These are phyloP conservation scores for Cottus gobio DNA, from an alignment of 2,113 vertebrate species.

Conservation along the genomic window DNA sequence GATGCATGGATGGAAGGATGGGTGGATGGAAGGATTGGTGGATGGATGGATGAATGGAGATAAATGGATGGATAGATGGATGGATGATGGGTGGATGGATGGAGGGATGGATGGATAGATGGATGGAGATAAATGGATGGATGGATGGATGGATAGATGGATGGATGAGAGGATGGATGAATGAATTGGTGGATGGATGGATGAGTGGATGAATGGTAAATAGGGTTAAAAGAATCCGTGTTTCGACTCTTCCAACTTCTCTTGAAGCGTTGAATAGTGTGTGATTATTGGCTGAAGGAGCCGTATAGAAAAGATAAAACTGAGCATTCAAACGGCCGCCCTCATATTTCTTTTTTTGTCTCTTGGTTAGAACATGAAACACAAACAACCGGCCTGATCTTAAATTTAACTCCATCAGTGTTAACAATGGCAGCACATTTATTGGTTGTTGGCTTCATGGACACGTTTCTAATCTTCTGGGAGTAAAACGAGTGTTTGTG, in stretches of 20 bases:
- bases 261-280: not conserved
- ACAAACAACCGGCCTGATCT: conserved; percentile 5
- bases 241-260: too few species aligned
- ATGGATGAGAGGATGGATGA: not conserved
- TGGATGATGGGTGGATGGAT: not conserved
- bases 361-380: conserved; percentile 9
- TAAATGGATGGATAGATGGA: not conserved
- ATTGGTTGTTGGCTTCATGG: not conserved
- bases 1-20: too few species aligned
- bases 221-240: too few species aligned
- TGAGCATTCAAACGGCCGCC: conserved; percentile 12
- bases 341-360: conserved; percentile 42
- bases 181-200: too few species aligned
- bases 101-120: not conserved
- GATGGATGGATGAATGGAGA: too few species aligned
- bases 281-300: conserved; percentile 22
- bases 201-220: too few species aligned
- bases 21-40: too few species aligned
- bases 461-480: conserved; percentile 1
- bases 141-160: too few species aligned
- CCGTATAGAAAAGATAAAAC: not conserved
- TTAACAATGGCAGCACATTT: not conserved
- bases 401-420: not conserved
- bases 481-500: not conserved
- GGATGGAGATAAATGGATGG: not conserved